These are phyloP conservation scores for Nylanderia fulva DNA, from an alignment of 1,140 invertebrate species.

Conservation along the genomic window DNA sequence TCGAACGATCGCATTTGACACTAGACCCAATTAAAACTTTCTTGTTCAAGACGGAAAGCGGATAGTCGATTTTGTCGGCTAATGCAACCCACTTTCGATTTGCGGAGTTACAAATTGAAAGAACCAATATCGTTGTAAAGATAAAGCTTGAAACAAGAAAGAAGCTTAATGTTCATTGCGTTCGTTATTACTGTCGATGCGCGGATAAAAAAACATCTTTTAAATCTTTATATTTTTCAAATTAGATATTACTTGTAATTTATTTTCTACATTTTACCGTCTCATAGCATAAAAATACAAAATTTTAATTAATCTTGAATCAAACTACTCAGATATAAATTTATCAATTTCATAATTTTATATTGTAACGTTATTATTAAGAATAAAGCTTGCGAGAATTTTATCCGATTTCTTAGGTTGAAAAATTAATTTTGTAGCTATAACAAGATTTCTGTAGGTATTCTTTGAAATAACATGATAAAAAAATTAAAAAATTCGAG, in stretches of 20 bases:
- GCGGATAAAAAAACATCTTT: not conserved
- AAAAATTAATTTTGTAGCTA: not conserved
- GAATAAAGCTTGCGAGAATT: not conserved
- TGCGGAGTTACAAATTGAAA: constrained; percentile 28
- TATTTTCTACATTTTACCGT: not conserved
- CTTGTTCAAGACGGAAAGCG: constrained; percentile 18
- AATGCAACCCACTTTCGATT: not conserved
- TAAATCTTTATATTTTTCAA: not conserved
- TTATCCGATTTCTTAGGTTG: not conserved
- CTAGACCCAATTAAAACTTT: constrained; percentile 56
- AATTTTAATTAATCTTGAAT: not conserved
- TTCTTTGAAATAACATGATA: not conserved
- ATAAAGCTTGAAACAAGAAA: constrained; percentile 24
- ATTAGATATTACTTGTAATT: constrained; percentile 8
- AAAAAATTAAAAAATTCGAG: constrained; percentile 21
- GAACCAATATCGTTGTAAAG: constrained; percentile 12
- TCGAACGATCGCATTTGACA: constrained; percentile 40
- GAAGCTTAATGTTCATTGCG: constrained; percentile 21
- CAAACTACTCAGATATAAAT: not conserved
- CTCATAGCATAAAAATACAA: not conserved
- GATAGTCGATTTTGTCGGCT: constrained; percentile 50
- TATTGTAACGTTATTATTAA: not conserved
- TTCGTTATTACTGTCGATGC: constrained; percentile 10
- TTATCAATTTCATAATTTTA: not conserved
- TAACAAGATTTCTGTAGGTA: not conserved